phyloP scores from a whole-genome alignment of 2,113 vertebrate genomes.

The Oreocharis arfaki region DNA sequence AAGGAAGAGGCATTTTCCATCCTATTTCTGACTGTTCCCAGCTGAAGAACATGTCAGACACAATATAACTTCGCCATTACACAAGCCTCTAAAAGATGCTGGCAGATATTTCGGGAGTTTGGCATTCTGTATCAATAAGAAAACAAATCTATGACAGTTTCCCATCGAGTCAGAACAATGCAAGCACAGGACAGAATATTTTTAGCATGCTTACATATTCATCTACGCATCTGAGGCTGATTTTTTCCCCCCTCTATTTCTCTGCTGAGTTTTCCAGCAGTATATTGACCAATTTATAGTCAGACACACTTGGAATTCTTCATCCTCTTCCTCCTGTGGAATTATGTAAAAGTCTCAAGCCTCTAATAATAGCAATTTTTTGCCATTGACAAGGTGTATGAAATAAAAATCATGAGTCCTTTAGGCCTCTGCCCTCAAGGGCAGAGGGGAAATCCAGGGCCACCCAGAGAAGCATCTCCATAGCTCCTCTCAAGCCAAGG shows the following conservation, averaged over 20 bases:
- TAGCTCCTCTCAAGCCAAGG: not conserved
- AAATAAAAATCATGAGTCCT: not conserved
- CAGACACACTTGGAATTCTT: not conserved
- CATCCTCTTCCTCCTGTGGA: not conserved
- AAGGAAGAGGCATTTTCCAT: not conserved
- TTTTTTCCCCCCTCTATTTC: not conserved
- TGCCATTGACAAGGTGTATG: not conserved
- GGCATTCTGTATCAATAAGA: not conserved
- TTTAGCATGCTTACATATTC: not conserved
- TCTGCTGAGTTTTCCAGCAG: not conserved
- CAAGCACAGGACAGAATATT: not conserved
- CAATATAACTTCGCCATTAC: not conserved
- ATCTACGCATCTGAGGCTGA: not conserved
- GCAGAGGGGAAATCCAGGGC: not conserved
- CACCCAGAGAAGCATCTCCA: not conserved
- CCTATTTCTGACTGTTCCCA: slow-evolving; percentile 16
- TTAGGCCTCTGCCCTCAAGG: not conserved
- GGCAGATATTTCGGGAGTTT: slow-evolving; percentile 15
- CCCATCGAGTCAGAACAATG: not conserved
- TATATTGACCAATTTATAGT: not conserved
- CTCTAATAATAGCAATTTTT: not conserved
- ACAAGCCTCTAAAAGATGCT: not conserved
- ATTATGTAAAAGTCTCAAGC: not conserved
- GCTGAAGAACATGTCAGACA: not conserved
- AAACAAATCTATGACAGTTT: slow-evolving; percentile 15